Base-by-base conservation (phyloP, 2,113 vertebrate species). In the Rhizomys pruinosus region DNA sequence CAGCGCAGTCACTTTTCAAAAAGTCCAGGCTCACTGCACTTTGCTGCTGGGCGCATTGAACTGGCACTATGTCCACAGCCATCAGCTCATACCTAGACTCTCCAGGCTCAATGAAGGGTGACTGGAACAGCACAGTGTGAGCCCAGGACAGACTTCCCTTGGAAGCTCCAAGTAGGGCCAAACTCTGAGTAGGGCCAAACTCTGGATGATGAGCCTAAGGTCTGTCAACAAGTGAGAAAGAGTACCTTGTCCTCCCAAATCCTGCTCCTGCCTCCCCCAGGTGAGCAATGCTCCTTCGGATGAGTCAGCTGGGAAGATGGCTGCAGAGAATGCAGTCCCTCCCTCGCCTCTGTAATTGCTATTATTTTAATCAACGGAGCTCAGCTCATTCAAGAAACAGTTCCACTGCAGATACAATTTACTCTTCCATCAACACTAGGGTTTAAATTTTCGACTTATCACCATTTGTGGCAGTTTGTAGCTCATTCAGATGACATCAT, bases 281-380 rank as follows among this genome's bases (percentile, higher is more conserved):
- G 9, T 57, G 3, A 37, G 27, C 9, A 25, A 27, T 13, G 2
- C 37, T 95, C 34, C 34, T 25, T 61, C 13, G 0, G 23, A 25
- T 5, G 57, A 66, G 55, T 72, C 42, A 5, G 27, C 64, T 15
- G 5, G 19, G 34, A 71, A 34, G 55, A 69, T 19, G 37, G 27
- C 88, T 22, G 13, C 32, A 27, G 63, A 37, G 9, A 64, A 3
- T 1, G 1, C 1, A 0, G 11, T 25, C 78, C 32, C 69, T 69
- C 59, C 79, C 9, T 57, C 27, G 2, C 29, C 90, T 64, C 64
- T 15, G 1, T 22, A 39, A 68, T 52, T 72, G 71, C 71, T 32
- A 4, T 71, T 16, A 9, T 87, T 92, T 89, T 87, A 68, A 91
- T 77, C 87, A 77, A 44, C 52, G 94, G 72, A 92, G 87, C 64